Conservation (phyloP, 2,113 vertebrate genomes). For the Rostratula benghalensis region DNA sequence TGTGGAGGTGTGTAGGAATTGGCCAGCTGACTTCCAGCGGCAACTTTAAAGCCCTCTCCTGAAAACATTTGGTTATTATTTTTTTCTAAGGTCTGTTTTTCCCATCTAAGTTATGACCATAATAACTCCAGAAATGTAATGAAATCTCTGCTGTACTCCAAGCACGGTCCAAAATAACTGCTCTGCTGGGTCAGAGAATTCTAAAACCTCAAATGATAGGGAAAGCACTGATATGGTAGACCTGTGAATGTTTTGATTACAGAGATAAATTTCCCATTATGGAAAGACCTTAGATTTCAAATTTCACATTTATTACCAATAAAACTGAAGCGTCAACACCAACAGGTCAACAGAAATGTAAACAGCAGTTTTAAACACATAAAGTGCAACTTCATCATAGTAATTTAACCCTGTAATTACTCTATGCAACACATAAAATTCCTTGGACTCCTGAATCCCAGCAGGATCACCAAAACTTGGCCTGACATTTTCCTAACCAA, state of each 20-base stretch:
- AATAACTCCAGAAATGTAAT: neutral
- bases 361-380: neutral
- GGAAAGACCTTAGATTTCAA: neutral
- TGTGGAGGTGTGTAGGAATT: neutral
- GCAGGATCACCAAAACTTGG: neutral
- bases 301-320: neutral
- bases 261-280: neutral
- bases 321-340: neutral
- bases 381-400: neutral
- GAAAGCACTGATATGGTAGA: neutral
- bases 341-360: neutral
- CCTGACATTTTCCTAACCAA: neutral
- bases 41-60: neutral
- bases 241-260: neutral
- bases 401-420: neutral
- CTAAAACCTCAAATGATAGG: rapidly evolving
- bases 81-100: neutral
- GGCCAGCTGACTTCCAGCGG: neutral
- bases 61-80: neutral
- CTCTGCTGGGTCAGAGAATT: neutral
- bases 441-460: neutral
- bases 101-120: neutral
- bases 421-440: rapidly evolving
- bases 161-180: neutral
- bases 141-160: neutral